A percentile compares a stretch with the other conserved stretches of the same genome.
phyloP scores from a whole-genome alignment of 2,797 vertebrate genomes.

The Labroides dimidiatus region DNA sequence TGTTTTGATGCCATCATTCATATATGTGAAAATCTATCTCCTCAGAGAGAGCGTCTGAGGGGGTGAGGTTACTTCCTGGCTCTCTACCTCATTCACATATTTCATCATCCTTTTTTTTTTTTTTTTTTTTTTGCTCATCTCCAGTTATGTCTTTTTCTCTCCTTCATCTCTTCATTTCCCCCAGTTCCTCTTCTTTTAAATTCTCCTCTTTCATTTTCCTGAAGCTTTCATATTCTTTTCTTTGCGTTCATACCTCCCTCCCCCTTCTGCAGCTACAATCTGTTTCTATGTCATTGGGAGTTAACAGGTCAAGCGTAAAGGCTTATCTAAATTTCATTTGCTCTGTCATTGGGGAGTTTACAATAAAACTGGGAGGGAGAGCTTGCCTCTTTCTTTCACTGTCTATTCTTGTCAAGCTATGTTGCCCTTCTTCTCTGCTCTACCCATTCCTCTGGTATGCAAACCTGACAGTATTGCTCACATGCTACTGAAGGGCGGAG shows the following conservation, averaged over 20 bases:
- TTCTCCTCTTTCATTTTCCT: slow-evolving; percentile 4
- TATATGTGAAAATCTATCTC: neutral
- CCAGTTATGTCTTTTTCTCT: slow-evolving; percentile 18
- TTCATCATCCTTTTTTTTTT: no score
- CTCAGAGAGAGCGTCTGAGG: neutral
- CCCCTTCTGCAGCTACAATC: slow-evolving; percentile 41
- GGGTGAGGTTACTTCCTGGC: slow-evolving; percentile 22
- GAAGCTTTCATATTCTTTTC: slow-evolving; percentile 7
- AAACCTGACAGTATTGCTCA: neutral
- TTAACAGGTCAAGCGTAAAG: slow-evolving; percentile 65
- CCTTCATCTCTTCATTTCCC: slow-evolving; percentile 9
- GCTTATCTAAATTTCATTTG: slow-evolving; percentile 74
- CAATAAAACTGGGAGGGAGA: slow-evolving; percentile 34
- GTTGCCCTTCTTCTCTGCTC: neutral
- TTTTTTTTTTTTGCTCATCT: slow-evolving; percentile 23
- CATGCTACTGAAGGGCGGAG: neutral
- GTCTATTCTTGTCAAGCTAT: neutral
- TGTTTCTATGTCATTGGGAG: slow-evolving; percentile 63
- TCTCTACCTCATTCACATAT: slow-evolving; percentile 32
- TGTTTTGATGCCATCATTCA: no score
- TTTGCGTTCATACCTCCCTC: neutral
- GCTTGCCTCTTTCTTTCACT: slow-evolving; percentile 4
- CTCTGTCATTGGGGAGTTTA: slow-evolving; percentile 46
- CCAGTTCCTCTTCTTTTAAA: neutral
- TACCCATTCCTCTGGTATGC: neutral